Conservation (phyloP, 92 coral and sea anemone species). For the Zoanthus solanderi region DNA sequence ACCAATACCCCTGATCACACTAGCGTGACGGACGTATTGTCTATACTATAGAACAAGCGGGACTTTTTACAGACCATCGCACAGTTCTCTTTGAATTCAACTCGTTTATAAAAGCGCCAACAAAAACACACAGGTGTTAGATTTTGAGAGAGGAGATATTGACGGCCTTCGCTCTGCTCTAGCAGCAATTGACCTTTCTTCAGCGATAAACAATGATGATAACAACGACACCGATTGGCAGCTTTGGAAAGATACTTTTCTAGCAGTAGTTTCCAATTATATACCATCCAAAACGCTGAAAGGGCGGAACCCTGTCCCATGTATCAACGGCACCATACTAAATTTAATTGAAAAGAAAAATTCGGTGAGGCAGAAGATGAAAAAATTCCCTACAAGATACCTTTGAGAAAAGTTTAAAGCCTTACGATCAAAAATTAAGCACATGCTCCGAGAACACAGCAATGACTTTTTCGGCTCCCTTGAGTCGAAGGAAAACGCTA, state of each 20-base stretch:
- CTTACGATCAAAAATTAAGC: slow-evolving; percentile 32
- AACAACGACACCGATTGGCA: slow-evolving; percentile 59
- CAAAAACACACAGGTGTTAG: slow-evolving; percentile 52
- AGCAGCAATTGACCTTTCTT: slow-evolving; percentile 39
- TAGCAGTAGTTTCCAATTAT: slow-evolving; percentile 54
- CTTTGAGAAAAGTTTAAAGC: slow-evolving; percentile 42
- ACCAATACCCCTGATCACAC: slow-evolving; percentile 61
- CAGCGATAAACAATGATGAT: slow-evolving; percentile 27
- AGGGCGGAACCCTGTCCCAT: slow-evolving; percentile 64
- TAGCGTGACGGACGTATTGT: slow-evolving; percentile 38
- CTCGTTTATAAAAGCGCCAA: slow-evolving; percentile 49
- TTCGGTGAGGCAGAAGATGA: no score
- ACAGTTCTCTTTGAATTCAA: slow-evolving; percentile 48
- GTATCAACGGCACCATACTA: slow-evolving; percentile 53
- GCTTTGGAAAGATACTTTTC: slow-evolving; percentile 65
- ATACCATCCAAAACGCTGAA: slow-evolving; percentile 53
- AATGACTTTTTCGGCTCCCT: slow-evolving; percentile 58
- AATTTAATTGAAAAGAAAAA: no score
- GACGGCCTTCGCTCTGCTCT: slow-evolving; percentile 45
- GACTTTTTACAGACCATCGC: slow-evolving; percentile 58
- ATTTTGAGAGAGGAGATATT: slow-evolving; percentile 54
- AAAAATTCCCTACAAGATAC: slow-evolving; percentile 19
- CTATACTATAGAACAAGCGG: slow-evolving; percentile 33
- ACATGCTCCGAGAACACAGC: slow-evolving; percentile 53
- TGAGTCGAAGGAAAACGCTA: slow-evolving; percentile 47